Base-by-base conservation (phyloP, 2,888 invertebrate species). In the Tortricodes alternella region DNA sequence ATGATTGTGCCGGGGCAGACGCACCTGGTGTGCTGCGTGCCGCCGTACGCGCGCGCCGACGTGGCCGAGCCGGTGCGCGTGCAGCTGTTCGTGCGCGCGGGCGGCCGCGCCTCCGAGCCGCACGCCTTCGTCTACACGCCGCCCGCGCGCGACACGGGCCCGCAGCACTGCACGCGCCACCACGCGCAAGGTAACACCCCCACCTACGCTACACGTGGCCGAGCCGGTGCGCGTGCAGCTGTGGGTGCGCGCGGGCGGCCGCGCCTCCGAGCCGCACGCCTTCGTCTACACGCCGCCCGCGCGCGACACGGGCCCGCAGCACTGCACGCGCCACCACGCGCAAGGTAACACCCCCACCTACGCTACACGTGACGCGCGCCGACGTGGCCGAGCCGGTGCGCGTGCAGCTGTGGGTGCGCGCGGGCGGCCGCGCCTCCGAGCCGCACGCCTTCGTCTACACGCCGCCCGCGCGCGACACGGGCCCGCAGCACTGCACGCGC, bases 341-440 rank as follows among this genome's bases (percentile, higher is more conserved):
- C 75, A 73, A 77, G 81, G 83, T 82, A 74, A 37, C 7, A 27
- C 32, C 15, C n/a, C n/a, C n/a, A n/a, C n/a, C n/a, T n/a, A n/a
- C n/a, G n/a, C n/a, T n/a, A n/a, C n/a, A n/a, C n/a, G n/a, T n/a
- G n/a, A n/a, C 89, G 68, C 92, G 93, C 63, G 85, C 92, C 60
- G 95, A 95, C 80, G 92, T 95, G 58, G 59, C 89, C 21, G 96
- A 96, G 78, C 91, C 96, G 9, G 93, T 96, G 61, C 90, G 92
- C 69, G 95, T 96, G 60, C 94, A 95, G 83, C 89, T 97, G 80
- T 94, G 93, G 81, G 95, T 97, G 57, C 92, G 95, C 15, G 96
- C 97, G 38, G 96, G 96, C 73, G 96, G 96, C 69, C 96, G 96
- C 89, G 94, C 94, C 60, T 96, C 96, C 71, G 97, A 97, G 87